Evolutionary conservation across 2,888 invertebrate species (phyloP).

Genomic region (Gordius sp.): DNA sequence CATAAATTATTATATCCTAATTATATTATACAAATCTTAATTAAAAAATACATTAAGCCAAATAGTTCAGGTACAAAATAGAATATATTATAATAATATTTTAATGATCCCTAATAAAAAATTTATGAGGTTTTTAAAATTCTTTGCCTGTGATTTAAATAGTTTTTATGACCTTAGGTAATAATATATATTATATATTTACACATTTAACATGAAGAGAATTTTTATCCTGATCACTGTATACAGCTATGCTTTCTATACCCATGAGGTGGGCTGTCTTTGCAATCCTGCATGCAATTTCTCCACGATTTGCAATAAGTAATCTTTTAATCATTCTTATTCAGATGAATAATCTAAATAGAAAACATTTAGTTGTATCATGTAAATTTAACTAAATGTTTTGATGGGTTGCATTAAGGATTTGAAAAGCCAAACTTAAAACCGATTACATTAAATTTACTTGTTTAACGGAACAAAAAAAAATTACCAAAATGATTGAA

Average conservation of each 20-base stretch:
- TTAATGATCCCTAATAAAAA: too few species aligned
- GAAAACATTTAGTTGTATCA: too few species aligned
- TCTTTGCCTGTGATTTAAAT: too few species aligned
- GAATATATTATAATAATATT: constrained; percentile 19
- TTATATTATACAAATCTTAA: constrained; percentile 22
- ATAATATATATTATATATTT: neutral
- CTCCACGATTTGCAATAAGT: constrained; percentile 29
- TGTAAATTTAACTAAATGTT: too few species aligned
- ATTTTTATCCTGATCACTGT: constrained; percentile 35
- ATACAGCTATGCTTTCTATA: constrained; percentile 70
- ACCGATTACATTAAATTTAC: too few species aligned
- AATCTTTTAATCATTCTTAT: constrained; percentile 23
- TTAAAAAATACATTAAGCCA: constrained; percentile 14
- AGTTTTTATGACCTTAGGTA: constrained; percentile 36
- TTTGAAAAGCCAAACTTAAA: too few species aligned
- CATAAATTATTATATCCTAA: too few species aligned
- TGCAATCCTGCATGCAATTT: constrained; percentile 28
- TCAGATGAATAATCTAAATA: too few species aligned
- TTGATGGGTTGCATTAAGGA: too few species aligned
- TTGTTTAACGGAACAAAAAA: too few species aligned
- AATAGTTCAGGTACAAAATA: constrained; percentile 15
- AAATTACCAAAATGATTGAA: too few species aligned
- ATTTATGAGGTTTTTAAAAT: too few species aligned
- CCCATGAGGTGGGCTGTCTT: constrained; percentile 56
- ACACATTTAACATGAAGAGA: constrained; percentile 34